Evolutionary conservation across 2,888 invertebrate species (phyloP).

Genomic region (Athripsodes cinereus): DNA sequence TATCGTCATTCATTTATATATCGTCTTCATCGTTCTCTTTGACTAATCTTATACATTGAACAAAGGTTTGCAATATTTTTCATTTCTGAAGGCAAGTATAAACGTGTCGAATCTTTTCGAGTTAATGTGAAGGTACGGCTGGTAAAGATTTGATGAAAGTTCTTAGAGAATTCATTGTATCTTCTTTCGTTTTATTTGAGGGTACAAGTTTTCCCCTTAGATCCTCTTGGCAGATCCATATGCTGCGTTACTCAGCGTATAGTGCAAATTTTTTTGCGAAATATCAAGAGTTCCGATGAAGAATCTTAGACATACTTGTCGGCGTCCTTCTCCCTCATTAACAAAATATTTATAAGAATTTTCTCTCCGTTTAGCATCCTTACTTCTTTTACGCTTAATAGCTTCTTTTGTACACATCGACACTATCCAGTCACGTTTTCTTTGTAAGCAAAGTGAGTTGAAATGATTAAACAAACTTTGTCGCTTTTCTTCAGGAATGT

Average conservation of each 20-base stretch:
- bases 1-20: too few species aligned
- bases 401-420: neutral
- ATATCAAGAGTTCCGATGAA: neutral
- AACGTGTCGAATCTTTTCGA: too few species aligned
- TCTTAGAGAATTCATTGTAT: neutral
- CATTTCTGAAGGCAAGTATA: too few species aligned
- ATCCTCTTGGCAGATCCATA: neutral
- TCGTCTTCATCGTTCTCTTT: too few species aligned
- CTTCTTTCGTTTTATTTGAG: neutral
- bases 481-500: neutral
- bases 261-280: neutral
- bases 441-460: neutral
- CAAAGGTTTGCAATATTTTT: too few species aligned
- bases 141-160: neutral
- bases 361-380: neutral
- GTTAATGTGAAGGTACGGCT: neutral
- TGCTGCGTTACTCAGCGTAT: neutral
- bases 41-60: too few species aligned
- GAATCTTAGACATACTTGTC: neutral
- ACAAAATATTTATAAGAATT: neutral
- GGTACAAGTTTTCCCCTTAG: neutral
- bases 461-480: neutral
- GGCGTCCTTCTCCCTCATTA: neutral
- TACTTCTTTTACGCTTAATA: neutral
- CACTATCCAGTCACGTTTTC: neutral